A percentile compares a stretch with the other conserved stretches of the same genome.
Evolutionary conservation across 2,797 vertebrate species (phyloP).

Genomic region (Avahi laniger): DNA sequence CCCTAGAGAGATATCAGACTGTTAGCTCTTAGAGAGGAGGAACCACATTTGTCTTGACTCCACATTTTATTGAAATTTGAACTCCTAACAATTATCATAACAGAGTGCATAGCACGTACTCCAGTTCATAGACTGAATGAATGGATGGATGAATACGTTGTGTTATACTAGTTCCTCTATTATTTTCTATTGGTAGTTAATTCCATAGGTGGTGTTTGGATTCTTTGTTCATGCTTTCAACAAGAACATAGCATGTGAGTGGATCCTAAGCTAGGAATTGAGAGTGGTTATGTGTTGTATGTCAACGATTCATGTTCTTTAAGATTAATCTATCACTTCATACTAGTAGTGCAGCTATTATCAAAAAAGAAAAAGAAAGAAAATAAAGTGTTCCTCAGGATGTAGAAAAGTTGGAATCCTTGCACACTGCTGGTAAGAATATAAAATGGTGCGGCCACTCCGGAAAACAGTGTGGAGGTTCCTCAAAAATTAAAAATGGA

Average conservation of each 20-base stretch:
- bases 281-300: background rate
- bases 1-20: background rate
- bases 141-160: background rate
- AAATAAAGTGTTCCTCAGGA: background rate
- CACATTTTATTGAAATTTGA: background rate
- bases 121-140: background rate
- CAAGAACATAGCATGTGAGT: background rate
- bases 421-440: background rate
- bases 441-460: background rate
- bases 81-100: background rate
- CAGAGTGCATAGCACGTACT: background rate
- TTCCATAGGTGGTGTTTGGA: background rate
- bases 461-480: background rate
- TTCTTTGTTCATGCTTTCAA: background rate
- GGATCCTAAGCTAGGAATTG: background rate
- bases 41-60: background rate
- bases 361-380: background rate
- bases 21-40: background rate
- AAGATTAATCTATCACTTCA: background rate
- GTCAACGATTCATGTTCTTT: background rate
- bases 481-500: background rate
- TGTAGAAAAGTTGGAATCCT: background rate
- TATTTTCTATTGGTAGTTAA: background rate
- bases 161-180: background rate
- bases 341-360: background rate